Evolutionary conservation across 2,797 vertebrate genomes (phyloP).

Genomic region (Melanotaenia boesemani): DNA sequence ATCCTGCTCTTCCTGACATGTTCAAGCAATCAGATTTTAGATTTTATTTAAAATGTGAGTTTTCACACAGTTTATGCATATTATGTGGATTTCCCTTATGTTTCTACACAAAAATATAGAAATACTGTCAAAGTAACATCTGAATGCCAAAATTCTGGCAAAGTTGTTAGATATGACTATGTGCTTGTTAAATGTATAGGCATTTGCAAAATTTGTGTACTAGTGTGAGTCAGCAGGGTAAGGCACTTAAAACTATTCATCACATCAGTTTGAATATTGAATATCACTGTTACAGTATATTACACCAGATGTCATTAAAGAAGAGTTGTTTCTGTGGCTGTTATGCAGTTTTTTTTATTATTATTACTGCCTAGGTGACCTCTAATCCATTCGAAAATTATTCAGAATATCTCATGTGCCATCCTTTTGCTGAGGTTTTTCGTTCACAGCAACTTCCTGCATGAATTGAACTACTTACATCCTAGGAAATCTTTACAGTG

Average conservation of each 20-base stretch:
- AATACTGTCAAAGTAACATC: background rate
- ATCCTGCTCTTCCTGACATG: background rate
- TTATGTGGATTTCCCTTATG: background rate
- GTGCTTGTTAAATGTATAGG: background rate
- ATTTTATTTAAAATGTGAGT: no score
- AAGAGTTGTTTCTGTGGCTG: background rate
- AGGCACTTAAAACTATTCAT: background rate
- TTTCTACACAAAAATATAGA: background rate
- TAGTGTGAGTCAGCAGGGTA: background rate
- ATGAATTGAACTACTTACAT: constrained; percentile 69
- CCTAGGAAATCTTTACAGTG: constrained; percentile 58
- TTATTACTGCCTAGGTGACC: constrained; percentile 35
- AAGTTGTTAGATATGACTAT: no score
- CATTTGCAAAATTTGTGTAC: background rate
- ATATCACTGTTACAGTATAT: background rate
- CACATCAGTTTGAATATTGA: constrained; percentile 12
- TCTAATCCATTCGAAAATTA: constrained; percentile 39
- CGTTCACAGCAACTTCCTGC: constrained; percentile 62
- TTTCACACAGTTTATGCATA: background rate
- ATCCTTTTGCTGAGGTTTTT: constrained; percentile 58
- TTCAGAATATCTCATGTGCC: constrained; percentile 58
- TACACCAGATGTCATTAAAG: no score
- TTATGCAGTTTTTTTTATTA: background rate
- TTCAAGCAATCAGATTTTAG: background rate
- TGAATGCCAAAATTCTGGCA: background rate